Conservation (phyloP, 2,113 vertebrate species). For the Nettapus auritus region DNA sequence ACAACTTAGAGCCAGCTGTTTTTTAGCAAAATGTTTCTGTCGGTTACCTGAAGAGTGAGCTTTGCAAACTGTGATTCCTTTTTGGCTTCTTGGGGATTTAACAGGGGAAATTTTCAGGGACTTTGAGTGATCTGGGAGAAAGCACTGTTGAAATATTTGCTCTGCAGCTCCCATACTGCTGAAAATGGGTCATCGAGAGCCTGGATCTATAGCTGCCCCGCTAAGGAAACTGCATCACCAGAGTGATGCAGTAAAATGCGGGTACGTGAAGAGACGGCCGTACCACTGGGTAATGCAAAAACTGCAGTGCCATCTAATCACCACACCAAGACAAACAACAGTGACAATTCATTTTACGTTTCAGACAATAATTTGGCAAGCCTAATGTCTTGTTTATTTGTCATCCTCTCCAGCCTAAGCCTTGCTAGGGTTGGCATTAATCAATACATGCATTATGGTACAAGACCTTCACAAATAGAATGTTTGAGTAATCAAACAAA, state of each 20-base stretch:
- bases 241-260: background rate
- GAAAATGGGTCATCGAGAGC: background rate
- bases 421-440: background rate
- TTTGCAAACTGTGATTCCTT: background rate
- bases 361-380: background rate
- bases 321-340: accelerated
- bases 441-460: background rate
- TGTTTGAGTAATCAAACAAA: background rate
- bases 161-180: background rate
- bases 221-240: background rate
- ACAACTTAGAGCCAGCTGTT: background rate
- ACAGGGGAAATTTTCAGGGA: background rate
- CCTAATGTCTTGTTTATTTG: background rate
- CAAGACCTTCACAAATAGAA: background rate
- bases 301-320: background rate
- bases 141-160: background rate
- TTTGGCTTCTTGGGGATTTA: background rate
- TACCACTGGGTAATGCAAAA: background rate
- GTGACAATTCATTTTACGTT: background rate
- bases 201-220: background rate
- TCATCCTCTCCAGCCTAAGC: background rate
- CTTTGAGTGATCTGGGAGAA: background rate
- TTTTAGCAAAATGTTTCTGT: background rate
- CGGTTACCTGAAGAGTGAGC: background rate
- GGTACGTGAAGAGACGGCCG: background rate